Percentiles rank a stretch among this genome's conserved stretches.
phyloP scores from a whole-genome alignment of 2,797 vertebrate species.

The Vipera latastei region DNA sequence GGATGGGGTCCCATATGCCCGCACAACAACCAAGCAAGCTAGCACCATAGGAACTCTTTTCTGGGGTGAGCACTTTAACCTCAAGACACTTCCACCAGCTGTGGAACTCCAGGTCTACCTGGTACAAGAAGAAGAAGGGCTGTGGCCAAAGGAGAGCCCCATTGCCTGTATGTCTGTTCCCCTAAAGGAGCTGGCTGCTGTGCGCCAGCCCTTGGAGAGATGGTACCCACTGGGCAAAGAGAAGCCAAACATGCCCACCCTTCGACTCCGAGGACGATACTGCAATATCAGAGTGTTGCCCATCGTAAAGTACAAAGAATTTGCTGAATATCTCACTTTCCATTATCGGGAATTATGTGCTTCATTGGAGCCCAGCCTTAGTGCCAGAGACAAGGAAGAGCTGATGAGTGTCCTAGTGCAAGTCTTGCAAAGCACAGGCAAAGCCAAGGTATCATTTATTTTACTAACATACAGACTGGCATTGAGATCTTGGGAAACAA shows the following conservation, averaged over 20 bases:
- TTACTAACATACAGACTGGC: neutral
- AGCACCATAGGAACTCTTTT: constrained; percentile 74
- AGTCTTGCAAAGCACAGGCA: constrained; percentile 88
- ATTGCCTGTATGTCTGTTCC: constrained; percentile 79
- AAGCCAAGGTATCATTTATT: constrained; percentile 81
- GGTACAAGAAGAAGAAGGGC: constrained; percentile 79
- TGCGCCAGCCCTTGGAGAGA: constrained; percentile 75
- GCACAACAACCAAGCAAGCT: constrained; percentile 77
- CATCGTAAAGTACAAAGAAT: constrained; percentile 91
- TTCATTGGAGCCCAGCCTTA: constrained; percentile 81
- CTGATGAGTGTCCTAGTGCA: constrained; percentile 86
- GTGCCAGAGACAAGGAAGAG: constrained; percentile 88
- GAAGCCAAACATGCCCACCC: constrained; percentile 69
- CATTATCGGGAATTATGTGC: constrained; percentile 84
- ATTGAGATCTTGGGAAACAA: too few relatives aligned
- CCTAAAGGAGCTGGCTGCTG: constrained; percentile 72
- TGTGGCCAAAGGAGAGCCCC: constrained; percentile 70
- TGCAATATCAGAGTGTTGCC: constrained; percentile 85
- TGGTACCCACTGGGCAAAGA: constrained; percentile 81
- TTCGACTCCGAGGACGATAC: constrained; percentile 83
- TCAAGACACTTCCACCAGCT: constrained; percentile 81
- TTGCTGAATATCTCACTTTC: constrained; percentile 90
- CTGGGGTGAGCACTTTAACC: constrained; percentile 92
- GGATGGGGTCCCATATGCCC: constrained; percentile 83
- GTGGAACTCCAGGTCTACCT: constrained; percentile 81